Base-by-base conservation (phyloP, 2,797 vertebrate genomes). In the Arrhamphus sclerolepis region DNA sequence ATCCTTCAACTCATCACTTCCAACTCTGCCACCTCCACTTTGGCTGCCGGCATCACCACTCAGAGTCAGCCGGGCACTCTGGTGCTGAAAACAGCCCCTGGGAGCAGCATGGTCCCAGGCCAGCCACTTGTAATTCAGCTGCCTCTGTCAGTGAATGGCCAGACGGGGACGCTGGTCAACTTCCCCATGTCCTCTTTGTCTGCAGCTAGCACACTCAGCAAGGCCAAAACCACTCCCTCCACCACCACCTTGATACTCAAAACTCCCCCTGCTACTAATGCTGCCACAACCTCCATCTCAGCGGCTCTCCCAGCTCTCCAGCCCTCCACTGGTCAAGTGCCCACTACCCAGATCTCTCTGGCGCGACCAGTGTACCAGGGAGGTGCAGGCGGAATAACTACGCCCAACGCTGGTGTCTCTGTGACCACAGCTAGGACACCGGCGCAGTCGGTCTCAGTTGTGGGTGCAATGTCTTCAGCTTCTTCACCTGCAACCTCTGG, bases 91-190 rank as follows among this genome's bases (percentile, higher is more conserved):
- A 82, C 91, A 0, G 77, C 85, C 10, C 8, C 72, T 0, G 87
- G 85, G 31, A 79, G 78, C 75, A 39, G 83, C 62, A 92, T 95
- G 85, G 91, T 90, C 77, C 90, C 95, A 14, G 92, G 98, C 70
- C 93, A 93, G 83, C 92, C 91, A 0, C 80, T 94, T 18, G 89
- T 94, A 73, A 92, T 94, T 62, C 92, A 94, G 84, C 87, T 93
- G 51, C 92, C 93, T 31, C 71, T 94, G 46, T 88, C 92, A 1
- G 78, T 93, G 79, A 49, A 91, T 0, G 89, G 91, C 34, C 91
- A 92, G 76, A 57, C 81, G 1, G 93, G 93, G 51, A 84, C 92
- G 0, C 65, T 93, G 41, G 87, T 92, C 81, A 90, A 91, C 78
- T 88, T 93, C 51, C 92, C 92, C 0, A 90, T 93, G 20, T 92